Evolutionary conservation across 2,113 vertebrate genomes (phyloP), one percentile per base, ranked within the genome.

Genomic region (Thymallus thymallus): DNA sequence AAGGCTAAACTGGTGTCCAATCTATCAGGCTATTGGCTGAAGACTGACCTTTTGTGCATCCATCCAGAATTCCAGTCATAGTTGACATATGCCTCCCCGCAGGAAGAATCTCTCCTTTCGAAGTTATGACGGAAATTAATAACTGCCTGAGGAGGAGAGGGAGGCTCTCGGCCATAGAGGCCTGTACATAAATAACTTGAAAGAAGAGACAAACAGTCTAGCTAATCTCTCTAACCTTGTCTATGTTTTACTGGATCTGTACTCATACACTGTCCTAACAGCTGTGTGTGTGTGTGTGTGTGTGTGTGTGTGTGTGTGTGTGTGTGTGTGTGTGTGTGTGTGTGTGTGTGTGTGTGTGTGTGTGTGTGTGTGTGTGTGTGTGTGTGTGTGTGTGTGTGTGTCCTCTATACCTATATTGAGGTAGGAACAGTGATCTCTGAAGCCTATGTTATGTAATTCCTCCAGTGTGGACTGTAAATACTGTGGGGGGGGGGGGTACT

Each of bases 1-100:
- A 69, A 75, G 76, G 69, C 69, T 74, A 14, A 75, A 81, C 68
- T 58, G 76, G 80, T 77, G 75, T 84, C 78, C 46, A 72, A 61
- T 69, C 35, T 56, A 55, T 76, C 35, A 45, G 26, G 6, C 30
- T 66, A 71, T 41, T 41, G 9, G 35, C 9, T 41, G 35, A 41
- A 41, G 35, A 41, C 7, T 41, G 35, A 75, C 64, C 68, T 45
- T 56, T 20, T 51, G 67, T 73, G 55, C 67, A 41, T 67, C 24
- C 51, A 32, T 41, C 20, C 45, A 61, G 67, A 58, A 82, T 74
- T 79, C 1, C 65, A 48, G 22, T 74, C 60, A 76, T 76, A 72
- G 68, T 67, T 56, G 24, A 77, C 80, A 67, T 56, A 64, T 69
- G 65, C 63, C 69, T 71, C 60, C 74, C 78, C 65, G 63, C 7